phyloP scores from a whole-genome alignment of 2,888 invertebrate genomes.

The Andrena trimmerana region DNA sequence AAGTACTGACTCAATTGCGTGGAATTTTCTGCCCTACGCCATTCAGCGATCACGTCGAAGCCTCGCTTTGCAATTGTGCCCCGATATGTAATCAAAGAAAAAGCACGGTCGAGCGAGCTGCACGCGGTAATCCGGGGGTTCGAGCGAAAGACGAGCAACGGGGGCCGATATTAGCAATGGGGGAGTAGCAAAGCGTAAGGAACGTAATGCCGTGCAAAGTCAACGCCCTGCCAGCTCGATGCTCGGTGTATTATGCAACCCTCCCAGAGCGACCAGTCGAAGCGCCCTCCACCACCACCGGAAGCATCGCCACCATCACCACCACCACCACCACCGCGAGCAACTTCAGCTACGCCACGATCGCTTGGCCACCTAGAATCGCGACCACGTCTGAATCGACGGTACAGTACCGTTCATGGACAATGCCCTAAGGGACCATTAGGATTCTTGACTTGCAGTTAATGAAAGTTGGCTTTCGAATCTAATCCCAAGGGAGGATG shows the following conservation, averaged over 20 bases:
- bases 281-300: slow-evolving; percentile 66
- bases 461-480: too few relatives aligned
- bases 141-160: slow-evolving; percentile 41
- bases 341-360: slow-evolving; percentile 59
- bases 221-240: slow-evolving; percentile 82
- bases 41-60: background rate
- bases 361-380: slow-evolving; percentile 54
- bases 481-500: too few relatives aligned
- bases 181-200: slow-evolving; percentile 67
- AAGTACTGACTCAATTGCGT: background rate
- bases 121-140: slow-evolving; percentile 41
- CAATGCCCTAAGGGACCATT: background rate
- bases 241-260: slow-evolving; percentile 82
- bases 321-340: slow-evolving; percentile 38
- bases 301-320: slow-evolving; percentile 46
- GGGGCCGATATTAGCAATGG: slow-evolving; percentile 60
- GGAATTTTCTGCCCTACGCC: background rate
- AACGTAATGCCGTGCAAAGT: slow-evolving; percentile 76
- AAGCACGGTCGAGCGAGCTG: slow-evolving; percentile 15
- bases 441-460: background rate
- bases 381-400: slow-evolving; percentile 41
- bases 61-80: slow-evolving; percentile 19
- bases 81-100: slow-evolving; percentile 22
- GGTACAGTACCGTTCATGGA: slow-evolving; percentile 3
- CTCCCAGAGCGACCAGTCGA: slow-evolving; percentile 76